Base-by-base conservation (phyloP, 1,140 invertebrate genomes). In the Halyomorpha halys region DNA sequence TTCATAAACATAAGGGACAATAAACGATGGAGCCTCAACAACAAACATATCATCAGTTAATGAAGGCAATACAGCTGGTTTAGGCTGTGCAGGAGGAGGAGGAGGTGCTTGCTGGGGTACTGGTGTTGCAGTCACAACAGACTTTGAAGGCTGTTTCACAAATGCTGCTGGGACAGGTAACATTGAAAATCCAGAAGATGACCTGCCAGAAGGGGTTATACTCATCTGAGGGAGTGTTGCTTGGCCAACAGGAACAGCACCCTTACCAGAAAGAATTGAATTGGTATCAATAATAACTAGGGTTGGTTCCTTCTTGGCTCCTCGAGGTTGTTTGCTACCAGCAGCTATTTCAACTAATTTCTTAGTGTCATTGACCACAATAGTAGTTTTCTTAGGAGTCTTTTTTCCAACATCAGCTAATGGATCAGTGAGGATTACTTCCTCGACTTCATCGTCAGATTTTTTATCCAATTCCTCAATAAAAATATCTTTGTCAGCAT, bases 1-100 rank as follows among this genome's bases (percentile, higher is more conserved):
- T 75, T 92, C 89, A 74, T 91, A 92, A n/a, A 94, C 89, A 74
- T 92, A 93, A 47, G 90, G 90, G 68, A 93, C 88, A 71, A 94
- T 91, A 71, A 94, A 92, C 15, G 89, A 92, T 4, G 90, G 90
- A 23, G 90, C 90, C 76, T 94, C 90, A 11, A 93, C 85, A 1
- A 92, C 89, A 75, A 87, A 92, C 85, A 91, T 91, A 70, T 91
- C 89, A 73, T 94, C 90, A 6, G 89, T 91, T 5, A 92, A 76
- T 5, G 87, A 85, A 0, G 89, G 86, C 66, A 90, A 73, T 61
- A 89, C 82, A 54, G 79, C 80, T 30, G 80, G 73, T 61, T 59
- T 65, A 66, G 70, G 65, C 59, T 75, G 73, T n/a, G 76, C 70
- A 47, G 80, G 76, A 21, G 80, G 74, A 3, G 80, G 74, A 3